Percentiles rank a stretch among this genome's conserved stretches.
phyloP scores from a whole-genome alignment of 2,113 vertebrate genomes.

The Brachirus orientalis region DNA sequence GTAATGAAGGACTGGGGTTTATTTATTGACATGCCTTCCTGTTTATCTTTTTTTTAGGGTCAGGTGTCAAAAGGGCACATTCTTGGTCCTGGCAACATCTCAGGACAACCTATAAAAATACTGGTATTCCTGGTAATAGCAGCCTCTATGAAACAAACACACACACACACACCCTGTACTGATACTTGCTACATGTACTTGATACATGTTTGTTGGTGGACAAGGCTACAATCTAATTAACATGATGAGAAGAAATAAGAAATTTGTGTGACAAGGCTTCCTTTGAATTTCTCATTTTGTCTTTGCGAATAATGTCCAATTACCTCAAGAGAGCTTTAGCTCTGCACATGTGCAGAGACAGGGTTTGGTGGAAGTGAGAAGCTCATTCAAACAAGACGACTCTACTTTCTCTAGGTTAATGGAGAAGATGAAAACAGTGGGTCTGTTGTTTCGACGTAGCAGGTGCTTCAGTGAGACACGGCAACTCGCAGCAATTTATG shows the following conservation, averaged over 20 bases:
- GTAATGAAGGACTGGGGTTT: slow-evolving; percentile 27
- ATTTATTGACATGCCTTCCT: slow-evolving; percentile 45
- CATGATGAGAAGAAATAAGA: slow-evolving; percentile 12
- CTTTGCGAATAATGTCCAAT: slow-evolving; percentile 35
- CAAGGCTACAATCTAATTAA: slow-evolving; percentile 19
- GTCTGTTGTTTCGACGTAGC: slow-evolving; percentile 13
- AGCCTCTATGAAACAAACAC: slow-evolving; percentile 4
- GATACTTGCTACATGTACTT: slow-evolving; percentile 2
- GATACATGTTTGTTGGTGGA: slow-evolving; percentile 3
- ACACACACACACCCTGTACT: background rate
- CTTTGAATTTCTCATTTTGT: slow-evolving; percentile 31
- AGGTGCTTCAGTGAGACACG: slow-evolving; percentile 17
- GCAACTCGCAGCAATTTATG: background rate
- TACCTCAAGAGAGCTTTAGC: slow-evolving; percentile 59
- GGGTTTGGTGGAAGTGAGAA: slow-evolving; percentile 6
- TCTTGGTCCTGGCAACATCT: slow-evolving; percentile 59
- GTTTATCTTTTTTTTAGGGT: slow-evolving; percentile 63
- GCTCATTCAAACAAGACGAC: slow-evolving; percentile 19
- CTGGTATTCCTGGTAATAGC: slow-evolving; percentile 29
- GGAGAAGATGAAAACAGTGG: slow-evolving; percentile 24
- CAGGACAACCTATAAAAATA: slow-evolving; percentile 38
- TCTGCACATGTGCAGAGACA: slow-evolving; percentile 61
- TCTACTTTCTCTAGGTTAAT: slow-evolving; percentile 22
- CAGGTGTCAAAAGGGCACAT: slow-evolving; percentile 75
- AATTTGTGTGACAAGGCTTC: background rate